Percentiles rank a stretch among this genome's conserved stretches.
phyloP scores from a whole-genome alignment of 2,888 invertebrate species.

The Platycheirus rosarum region DNA sequence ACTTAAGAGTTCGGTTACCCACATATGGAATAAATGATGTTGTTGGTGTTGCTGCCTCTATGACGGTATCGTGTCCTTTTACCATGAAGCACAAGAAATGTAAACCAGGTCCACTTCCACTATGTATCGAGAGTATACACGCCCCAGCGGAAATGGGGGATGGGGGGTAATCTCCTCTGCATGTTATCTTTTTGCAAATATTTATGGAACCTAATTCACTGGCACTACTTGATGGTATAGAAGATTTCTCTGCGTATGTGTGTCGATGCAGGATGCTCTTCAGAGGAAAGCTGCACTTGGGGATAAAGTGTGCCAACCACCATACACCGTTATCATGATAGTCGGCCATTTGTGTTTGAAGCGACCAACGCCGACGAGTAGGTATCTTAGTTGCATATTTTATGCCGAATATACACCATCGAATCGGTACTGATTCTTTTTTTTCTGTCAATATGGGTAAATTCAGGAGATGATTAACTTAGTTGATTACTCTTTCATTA shows the following conservation, averaged over 20 bases:
- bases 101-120: constrained; percentile 66
- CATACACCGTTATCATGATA: constrained; percentile 45
- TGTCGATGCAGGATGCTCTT: constrained; percentile 31
- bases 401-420: not conserved
- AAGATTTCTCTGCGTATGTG: not conserved
- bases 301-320: constrained; percentile 46
- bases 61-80: constrained; percentile 24
- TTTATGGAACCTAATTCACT: constrained; percentile 69
- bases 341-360: constrained; percentile 27
- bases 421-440: not conserved
- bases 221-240: constrained; percentile 41
- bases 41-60: constrained; percentile 12
- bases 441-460: not conserved
- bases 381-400: constrained; percentile 29
- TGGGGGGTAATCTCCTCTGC: no score
- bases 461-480: constrained; percentile 8
- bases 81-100: constrained; percentile 33
- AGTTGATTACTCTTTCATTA: constrained; percentile 15
- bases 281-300: constrained; percentile 49
- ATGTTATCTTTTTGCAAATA: constrained; percentile 65
- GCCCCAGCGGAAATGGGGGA: no score
- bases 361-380: not conserved
- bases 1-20: constrained; percentile 62
- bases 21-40: constrained; percentile 49
- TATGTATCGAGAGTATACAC: constrained; percentile 49